Evolutionary conservation across 2,888 invertebrate species (phyloP).

Genomic region (Tipula helvola): DNA sequence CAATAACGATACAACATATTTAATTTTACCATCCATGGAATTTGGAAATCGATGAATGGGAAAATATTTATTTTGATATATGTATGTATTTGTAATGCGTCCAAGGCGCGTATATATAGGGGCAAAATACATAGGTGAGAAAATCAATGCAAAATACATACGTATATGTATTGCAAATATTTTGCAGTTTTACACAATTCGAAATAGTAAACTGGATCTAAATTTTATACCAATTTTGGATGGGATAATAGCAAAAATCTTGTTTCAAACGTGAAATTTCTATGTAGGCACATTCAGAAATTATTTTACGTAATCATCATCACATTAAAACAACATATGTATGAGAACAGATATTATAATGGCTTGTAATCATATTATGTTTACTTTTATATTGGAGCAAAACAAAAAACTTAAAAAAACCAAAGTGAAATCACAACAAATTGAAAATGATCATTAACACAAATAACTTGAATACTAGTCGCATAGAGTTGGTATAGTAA

Average conservation of each 20-base stretch:
- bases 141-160: not conserved
- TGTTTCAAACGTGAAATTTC: not conserved
- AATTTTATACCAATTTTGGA: not conserved
- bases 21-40: not conserved
- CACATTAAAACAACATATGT: not conserved
- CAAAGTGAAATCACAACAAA: not conserved
- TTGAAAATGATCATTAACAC: slow-evolving; percentile 4
- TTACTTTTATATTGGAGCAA: not conserved
- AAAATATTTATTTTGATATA: not conserved
- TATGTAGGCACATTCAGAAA: not conserved
- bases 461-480: not conserved
- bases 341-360: not conserved
- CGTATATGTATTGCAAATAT: not conserved
- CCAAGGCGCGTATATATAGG: not conserved
- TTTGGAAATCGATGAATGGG: not conserved
- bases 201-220: not conserved
- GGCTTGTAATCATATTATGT: not conserved
- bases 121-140: not conserved
- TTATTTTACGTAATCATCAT: not conserved
- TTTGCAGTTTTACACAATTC: not conserved
- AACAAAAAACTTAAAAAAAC: not conserved
- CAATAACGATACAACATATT: not conserved
- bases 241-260: not conserved
- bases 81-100: not conserved
- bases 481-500: not conserved